Conservation (phyloP, 2,797 vertebrate genomes). For the Pyrocephalus nanus region DNA sequence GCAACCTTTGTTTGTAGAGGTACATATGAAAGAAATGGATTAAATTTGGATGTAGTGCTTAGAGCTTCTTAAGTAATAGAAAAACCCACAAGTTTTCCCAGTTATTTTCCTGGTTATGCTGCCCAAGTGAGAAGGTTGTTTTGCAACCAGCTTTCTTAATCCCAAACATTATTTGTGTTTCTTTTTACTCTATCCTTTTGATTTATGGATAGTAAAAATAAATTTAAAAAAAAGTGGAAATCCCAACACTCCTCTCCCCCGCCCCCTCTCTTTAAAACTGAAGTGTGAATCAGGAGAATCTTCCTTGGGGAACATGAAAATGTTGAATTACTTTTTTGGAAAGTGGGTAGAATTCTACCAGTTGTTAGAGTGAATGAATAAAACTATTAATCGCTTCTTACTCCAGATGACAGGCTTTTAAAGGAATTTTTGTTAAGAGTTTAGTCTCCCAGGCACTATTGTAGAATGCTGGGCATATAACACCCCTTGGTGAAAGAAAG, state of each 20-base stretch:
- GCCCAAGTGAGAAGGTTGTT: background rate
- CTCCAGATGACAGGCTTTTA: background rate
- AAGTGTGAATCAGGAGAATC: background rate
- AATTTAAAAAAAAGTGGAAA: background rate
- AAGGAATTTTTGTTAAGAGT: background rate
- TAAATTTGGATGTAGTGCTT: background rate
- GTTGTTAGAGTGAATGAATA: background rate
- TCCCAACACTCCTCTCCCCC: fast-evolving
- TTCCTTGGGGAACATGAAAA: background rate
- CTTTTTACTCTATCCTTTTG: background rate
- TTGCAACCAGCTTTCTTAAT: background rate
- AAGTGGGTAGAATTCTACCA: background rate
- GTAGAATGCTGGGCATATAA: background rate
- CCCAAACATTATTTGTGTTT: background rate
- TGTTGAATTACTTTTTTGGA: background rate
- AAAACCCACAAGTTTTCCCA: background rate
- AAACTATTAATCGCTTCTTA: background rate
- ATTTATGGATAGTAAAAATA: background rate
- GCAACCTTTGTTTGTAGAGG: background rate
- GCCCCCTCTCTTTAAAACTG: background rate
- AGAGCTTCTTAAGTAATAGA: background rate
- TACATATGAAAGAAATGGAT: background rate
- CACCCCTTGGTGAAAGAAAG: background rate
- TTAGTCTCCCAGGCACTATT: background rate
- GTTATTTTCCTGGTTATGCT: background rate